Evolutionary conservation across 1,140 invertebrate species (phyloP), one percentile per base, ranked within the genome.

Genomic region (Drosophila pallidifrons): DNA sequence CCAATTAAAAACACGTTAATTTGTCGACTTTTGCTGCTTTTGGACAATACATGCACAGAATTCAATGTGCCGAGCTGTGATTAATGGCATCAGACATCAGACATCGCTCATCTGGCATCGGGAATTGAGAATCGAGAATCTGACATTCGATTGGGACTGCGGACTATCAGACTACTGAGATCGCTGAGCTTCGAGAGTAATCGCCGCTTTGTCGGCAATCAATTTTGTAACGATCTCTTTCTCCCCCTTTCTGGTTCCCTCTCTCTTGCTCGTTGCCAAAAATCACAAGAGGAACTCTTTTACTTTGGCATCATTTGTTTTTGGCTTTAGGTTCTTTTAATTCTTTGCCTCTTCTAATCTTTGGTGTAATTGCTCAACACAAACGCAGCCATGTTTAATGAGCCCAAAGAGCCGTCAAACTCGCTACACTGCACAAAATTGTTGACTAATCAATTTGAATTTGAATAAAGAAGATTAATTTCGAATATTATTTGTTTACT

Each of bases 1-100:
- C 74, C 76, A 87, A 87, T 87, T 77, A 87, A 87, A 88, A 88
- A 88, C 74, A 87, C 83, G 80, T 87, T 87, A 87, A 87, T 87
- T 87, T 87, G 83, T 87, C 69, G 83, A 80, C 81, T 81, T 77
- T 68, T 80, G 76, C 73, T 43, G 41, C 41, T 43, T 10, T 63
- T 63, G 72, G 66, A 77, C 66, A 49, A 76, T 52, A 51, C 68
- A 64, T 55, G 71, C 51, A 69, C 66, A 70, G 81, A 87, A 82
- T 87, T 81, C 87, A 87, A 83, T 87, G 89, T 83, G 72, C 83
- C 69, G 79, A 79, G 79, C 70, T 20, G 66, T 87, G 83, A 87
- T 87, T 87, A 87, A 87, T 87, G 68, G 52, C 64, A 63, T 45
- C 57, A 20, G 32, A 25, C 45, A 60, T 43, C 54, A 52, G 38